Conservation (phyloP, 2,888 invertebrate genomes). For the Dugesia japonica region DNA sequence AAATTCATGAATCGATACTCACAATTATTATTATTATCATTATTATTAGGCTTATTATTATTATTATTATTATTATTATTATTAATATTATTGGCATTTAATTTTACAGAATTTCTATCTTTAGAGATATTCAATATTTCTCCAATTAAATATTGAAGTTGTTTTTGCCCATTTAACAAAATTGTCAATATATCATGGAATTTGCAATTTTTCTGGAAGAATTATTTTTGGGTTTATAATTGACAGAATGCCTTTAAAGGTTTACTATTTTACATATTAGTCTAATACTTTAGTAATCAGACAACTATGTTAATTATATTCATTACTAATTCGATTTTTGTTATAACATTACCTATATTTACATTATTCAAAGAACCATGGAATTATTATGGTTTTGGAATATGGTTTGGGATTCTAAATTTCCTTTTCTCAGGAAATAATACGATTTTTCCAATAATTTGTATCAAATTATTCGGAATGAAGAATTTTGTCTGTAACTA, state of each 20-base stretch:
- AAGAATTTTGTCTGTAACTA: not conserved
- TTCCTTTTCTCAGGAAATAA: not conserved
- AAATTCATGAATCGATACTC: too few relatives aligned
- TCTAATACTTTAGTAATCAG: not conserved
- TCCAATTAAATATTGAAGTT: too few relatives aligned
- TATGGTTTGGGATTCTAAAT: not conserved
- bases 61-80: too few relatives aligned
- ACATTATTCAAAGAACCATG: too few relatives aligned
- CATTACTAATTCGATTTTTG: not conserved
- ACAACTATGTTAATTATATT: not conserved
- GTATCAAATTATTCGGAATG: not conserved
- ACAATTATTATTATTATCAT: too few relatives aligned
- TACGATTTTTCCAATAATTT: not conserved
- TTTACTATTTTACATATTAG: not conserved
- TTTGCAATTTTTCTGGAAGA: not conserved
- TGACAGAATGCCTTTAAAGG: not conserved
- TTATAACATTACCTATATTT: not conserved
- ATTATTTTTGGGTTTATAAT: not conserved
- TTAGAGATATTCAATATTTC: too few relatives aligned
- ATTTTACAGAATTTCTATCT: too few relatives aligned
- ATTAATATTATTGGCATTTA: too few relatives aligned
- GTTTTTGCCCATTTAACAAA: too few relatives aligned
- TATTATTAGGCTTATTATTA: too few relatives aligned
- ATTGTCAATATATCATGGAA: too few relatives aligned
- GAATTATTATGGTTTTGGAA: too few relatives aligned